Evolutionary conservation across 2,797 vertebrate species (phyloP), one percentile per base, ranked within the genome.

Genomic region (Pitangus sulphuratus): DNA sequence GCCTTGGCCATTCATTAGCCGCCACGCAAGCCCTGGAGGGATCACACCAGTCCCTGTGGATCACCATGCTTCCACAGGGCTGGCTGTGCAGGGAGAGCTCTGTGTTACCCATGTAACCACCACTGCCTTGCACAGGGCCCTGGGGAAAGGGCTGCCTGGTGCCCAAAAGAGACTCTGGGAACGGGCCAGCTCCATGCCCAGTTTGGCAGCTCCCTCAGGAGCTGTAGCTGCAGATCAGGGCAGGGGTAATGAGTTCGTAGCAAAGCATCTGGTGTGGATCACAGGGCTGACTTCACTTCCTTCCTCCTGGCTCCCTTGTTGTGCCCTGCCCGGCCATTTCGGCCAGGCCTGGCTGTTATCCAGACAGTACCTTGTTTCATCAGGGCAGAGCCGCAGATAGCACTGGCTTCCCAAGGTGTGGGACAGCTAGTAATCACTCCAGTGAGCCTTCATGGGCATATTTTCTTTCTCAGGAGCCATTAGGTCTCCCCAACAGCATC

Each of bases 131-230:
- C 45, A 18, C 0, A 0, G 44, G 17, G 31, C 50, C 31, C 42
- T 9, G 11, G 14, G 37, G 51, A 51, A 62, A 15, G 47, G 44
- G 82, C 78, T 57, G 57, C 60, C 57, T 56, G 0, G 0, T 0
- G 3, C 61, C 77, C 44, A 9, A 19, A 51, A 25, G 33, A 26
- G 60, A 83, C 44, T 57, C 35, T 2, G 13, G 79, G 85, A 64
- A 48, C 0, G 0, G 50, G 50, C 21, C 1, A 0, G 50, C 7
- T 28, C 48, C 2, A 1, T 30, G 58, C 75, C 53, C 19, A 13
- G 28, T 33, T 30, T 53, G 65, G 90, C 82, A 65, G 81, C 84
- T 90, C 39, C 75, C 21, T 16, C 60, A n/a, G 80, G 48, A 87
- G 62, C 75, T 48, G 60, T n/a, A 51, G 61, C 62, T 76, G 74